These are phyloP conservation scores for Lepisosteus oculatus DNA, from an alignment of 2,113 vertebrate genomes.

Conservation along the genomic window DNA sequence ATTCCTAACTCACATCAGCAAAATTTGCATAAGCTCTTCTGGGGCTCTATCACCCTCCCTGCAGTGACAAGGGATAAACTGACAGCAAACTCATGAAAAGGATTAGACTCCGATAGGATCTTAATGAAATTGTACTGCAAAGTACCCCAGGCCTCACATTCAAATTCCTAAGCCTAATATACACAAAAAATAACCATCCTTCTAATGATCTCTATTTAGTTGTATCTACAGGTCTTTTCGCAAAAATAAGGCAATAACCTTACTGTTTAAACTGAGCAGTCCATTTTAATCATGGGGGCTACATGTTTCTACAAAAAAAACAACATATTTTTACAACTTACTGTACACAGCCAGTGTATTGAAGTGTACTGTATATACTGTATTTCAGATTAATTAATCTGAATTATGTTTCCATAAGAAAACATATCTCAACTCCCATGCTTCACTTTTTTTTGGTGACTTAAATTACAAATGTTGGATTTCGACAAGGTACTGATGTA, in stretches of 20 bases:
- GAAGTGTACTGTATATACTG: too few species aligned
- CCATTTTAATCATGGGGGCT: too few species aligned
- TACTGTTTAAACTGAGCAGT: too few species aligned
- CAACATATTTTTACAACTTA: too few species aligned
- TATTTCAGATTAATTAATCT: too few species aligned
- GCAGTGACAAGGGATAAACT: constrained; percentile 7
- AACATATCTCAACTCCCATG: too few species aligned
- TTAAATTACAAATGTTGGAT: too few species aligned
- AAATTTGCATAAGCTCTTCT: constrained; percentile 4
- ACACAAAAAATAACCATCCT: constrained; percentile 49
- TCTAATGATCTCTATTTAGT: constrained; percentile 51
- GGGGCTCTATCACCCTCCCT: background rate
- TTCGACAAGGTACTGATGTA: too few species aligned
- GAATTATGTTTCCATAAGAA: too few species aligned
- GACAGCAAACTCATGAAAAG: constrained; percentile 28
- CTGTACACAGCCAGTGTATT: too few species aligned
- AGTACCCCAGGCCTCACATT: constrained; percentile 35
- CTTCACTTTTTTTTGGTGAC: too few species aligned
- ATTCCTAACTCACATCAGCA: background rate
- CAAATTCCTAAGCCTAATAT: constrained; percentile 42
- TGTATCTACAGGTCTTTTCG: constrained; percentile 39
- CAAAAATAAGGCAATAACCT: constrained; percentile 33
- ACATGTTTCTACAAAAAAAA: too few species aligned
- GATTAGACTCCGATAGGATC: constrained; percentile 57
- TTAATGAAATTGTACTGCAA: constrained; percentile 54